Percentiles rank a stretch among this genome's conserved stretches.
Evolutionary conservation across 2,113 vertebrate species (phyloP).

Genomic region (Microtus richardsoni): DNA sequence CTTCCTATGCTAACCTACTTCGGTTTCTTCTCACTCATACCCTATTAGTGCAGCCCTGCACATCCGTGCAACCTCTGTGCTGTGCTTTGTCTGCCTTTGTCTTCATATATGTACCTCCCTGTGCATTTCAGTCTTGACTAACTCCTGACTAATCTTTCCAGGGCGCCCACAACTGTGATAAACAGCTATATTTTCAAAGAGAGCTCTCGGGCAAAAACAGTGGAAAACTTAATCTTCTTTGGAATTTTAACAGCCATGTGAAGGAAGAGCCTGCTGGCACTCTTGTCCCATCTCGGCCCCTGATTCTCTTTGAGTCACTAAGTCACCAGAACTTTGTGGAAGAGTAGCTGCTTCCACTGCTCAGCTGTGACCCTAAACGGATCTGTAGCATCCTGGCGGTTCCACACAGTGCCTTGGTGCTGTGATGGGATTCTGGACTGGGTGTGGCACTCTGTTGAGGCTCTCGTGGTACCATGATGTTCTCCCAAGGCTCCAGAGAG

Average conservation of each 20-base stretch:
- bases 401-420: too few species aligned
- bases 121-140: neutral
- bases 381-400: too few species aligned
- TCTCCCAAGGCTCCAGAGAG: neutral
- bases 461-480: neutral
- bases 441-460: too few species aligned
- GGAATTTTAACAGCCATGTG: neutral
- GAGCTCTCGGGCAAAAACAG: neutral
- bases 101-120: neutral
- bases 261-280: neutral
- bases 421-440: neutral
- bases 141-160: constrained; percentile 17
- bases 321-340: neutral
- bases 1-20: constrained; percentile 9
- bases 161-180: neutral
- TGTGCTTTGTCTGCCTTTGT: constrained; percentile 8
- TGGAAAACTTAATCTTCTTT: constrained; percentile 6
- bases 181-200: neutral
- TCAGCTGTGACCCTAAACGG: neutral
- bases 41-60: neutral
- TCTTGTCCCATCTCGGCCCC: neutral
- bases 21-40: neutral
- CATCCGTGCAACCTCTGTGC: neutral
- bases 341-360: neutral
- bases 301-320: neutral